phyloP scores from a whole-genome alignment of 2,888 invertebrate genomes.

The Cosmia pyralina region DNA sequence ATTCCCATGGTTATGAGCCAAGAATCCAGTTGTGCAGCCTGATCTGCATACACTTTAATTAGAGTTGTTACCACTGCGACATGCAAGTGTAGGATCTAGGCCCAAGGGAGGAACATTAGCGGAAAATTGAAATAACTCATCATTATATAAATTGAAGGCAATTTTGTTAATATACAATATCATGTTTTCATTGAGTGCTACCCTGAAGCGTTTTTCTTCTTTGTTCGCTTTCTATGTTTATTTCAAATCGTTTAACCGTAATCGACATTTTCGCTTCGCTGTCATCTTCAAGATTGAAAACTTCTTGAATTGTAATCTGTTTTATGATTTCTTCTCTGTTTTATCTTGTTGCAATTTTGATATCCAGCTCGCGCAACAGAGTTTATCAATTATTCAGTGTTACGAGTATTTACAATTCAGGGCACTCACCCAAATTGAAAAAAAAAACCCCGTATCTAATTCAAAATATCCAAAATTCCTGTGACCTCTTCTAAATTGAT shows the following conservation, averaged over 20 bases:
- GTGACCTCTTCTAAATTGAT: constrained; percentile 33
- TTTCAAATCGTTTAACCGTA: background rate
- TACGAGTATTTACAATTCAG: constrained; percentile 7
- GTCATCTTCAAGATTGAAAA: background rate
- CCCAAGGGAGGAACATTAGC: constrained; percentile 55
- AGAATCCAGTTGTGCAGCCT: constrained; percentile 69
- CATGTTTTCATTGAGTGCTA: constrained; percentile 22
- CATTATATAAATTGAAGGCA: constrained; percentile 44
- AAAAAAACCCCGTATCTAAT: background rate
- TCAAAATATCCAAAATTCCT: constrained; percentile 8
- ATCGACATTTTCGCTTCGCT: background rate
- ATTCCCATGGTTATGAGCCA: constrained; percentile 67
- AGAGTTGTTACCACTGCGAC: constrained; percentile 64
- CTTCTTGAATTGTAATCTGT: background rate
- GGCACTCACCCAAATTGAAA: background rate
- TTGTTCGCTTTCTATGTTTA: constrained; percentile 7
- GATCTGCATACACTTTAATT: constrained; percentile 76
- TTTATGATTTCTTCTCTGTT: background rate
- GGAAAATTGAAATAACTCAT: constrained; percentile 34
- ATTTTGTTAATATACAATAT: constrained; percentile 17
- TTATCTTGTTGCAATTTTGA: background rate
- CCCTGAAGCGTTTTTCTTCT: constrained; percentile 8
- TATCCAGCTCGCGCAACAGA: background rate
- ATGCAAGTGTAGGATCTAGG: constrained; percentile 56
- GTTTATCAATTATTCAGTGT: background rate